Evolutionary conservation across 92 coral and sea anemone genomes (phyloP), one percentile per base, ranked within the genome.

Genomic region (Virgularia gustaviana): DNA sequence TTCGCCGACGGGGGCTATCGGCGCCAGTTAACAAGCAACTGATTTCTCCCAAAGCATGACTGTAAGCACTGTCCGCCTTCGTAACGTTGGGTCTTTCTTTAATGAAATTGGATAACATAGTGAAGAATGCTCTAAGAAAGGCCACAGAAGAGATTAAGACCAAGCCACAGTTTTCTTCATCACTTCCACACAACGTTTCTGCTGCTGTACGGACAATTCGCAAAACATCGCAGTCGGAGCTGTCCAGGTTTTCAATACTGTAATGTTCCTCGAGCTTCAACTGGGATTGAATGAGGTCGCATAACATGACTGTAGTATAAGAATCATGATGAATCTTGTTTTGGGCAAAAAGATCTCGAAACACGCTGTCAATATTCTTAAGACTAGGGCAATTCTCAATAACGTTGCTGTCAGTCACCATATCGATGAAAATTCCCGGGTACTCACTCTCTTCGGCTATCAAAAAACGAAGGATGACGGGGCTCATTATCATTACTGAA

Each of bases 221-320:
- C 65, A 89, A 71, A 37, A 42, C 43, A 37, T 57, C 79, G 71
- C 80, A 85, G 25, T 86, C 90, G 20, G 99, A 87, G 30, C 87
- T 78, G 16, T 78, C 73, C 20, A 94, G 42, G 13, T 59, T 52
- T 0, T 66, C 30, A 2, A 88, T 58, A 20, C 47, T 68, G 18
- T 25, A 68, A 15, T 29, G 61, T 0, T 68, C 45, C 43, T 87
- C 79, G 13, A 89, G 66, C 9, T 89, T 52, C 53, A 64, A 75
- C 30, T 84, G 88, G 8, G 94, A 89, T 47, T 79, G 80, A 70
- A 94, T 88, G 23, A 89, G 78, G 79, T 94, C 96, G 72, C 99
- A 94, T 64, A 96, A 84, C 57, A 89, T 80, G 7, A 87, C 99
- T 34, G 88, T 84, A 65, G 90, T 79, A 43, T 81, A 86, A 3